Evolutionary conservation across 2,797 vertebrate species (phyloP).

Genomic region (Anolis apletophallus): DNA sequence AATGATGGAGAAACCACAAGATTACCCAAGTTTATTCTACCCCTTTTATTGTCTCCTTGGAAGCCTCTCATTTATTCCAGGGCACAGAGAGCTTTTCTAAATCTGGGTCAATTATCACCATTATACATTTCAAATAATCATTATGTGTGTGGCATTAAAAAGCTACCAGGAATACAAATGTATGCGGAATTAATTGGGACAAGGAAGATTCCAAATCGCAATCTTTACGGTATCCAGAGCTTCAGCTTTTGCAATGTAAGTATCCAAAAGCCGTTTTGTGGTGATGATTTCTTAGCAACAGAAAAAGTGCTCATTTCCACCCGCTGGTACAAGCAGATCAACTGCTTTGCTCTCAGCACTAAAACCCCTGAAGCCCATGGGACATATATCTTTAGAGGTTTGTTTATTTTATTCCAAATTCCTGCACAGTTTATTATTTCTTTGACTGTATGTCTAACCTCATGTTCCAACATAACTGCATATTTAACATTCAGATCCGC

Average conservation of each 20-base stretch:
- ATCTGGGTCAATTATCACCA: neutral
- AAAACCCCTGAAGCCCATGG: slow-evolving; percentile 47
- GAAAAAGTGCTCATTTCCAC: slow-evolving; percentile 41
- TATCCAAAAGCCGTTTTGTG: slow-evolving; percentile 32
- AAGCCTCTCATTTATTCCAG: neutral
- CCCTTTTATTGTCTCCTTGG: neutral
- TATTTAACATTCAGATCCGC: slow-evolving; percentile 66
- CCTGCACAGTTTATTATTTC: slow-evolving; percentile 61
- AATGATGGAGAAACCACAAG: neutral
- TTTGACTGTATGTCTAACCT: slow-evolving; percentile 54
- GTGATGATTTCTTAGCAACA: slow-evolving; percentile 10
- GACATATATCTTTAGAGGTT: slow-evolving; percentile 43
- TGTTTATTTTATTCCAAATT: slow-evolving; percentile 65
- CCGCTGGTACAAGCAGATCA: slow-evolving; percentile 23
- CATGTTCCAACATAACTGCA: slow-evolving; percentile 47
- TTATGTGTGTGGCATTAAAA: neutral
- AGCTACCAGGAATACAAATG: neutral
- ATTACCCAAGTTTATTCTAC: neutral
- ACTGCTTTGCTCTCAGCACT: slow-evolving; percentile 39
- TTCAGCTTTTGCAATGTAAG: slow-evolving; percentile 20
- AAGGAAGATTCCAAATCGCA: neutral
- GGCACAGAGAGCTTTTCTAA: neutral
- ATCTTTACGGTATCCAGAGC: slow-evolving; percentile 22
- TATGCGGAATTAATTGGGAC: neutral
- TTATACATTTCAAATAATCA: neutral